phyloP scores from a whole-genome alignment of 1,140 invertebrate genomes.

The Pseudomyrmex dendroicus region DNA sequence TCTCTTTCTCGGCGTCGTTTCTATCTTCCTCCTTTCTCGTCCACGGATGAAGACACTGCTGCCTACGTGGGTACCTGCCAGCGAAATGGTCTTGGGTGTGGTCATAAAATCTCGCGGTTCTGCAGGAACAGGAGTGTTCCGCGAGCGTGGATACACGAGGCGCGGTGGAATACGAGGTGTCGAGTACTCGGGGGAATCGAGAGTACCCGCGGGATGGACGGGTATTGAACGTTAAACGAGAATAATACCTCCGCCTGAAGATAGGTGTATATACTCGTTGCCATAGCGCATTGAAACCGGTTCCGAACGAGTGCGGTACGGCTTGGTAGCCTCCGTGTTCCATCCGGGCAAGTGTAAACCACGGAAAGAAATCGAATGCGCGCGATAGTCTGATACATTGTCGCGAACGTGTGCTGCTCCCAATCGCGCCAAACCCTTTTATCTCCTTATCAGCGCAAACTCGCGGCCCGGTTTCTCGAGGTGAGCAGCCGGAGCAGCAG shows the following conservation, averaged over 20 bases:
- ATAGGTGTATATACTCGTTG: constrained; percentile 69
- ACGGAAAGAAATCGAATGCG: constrained; percentile 72
- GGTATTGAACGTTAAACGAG: constrained; percentile 65
- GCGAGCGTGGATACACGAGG: background rate
- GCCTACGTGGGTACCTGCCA: constrained; percentile 58
- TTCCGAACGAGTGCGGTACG: constrained; percentile 77
- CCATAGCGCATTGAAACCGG: constrained; percentile 77
- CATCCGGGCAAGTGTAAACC: constrained; percentile 76
- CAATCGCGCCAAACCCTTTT: constrained; percentile 6
- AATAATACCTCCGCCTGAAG: constrained; percentile 60
- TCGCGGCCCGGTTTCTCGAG: background rate
- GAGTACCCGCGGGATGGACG: constrained; percentile 45
- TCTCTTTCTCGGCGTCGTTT: background rate
- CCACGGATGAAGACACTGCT: constrained; percentile 47
- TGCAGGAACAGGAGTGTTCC: constrained; percentile 14
- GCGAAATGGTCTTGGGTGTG: constrained; percentile 61
- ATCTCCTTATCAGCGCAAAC: constrained; percentile 13
- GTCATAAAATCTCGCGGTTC: constrained; percentile 56
- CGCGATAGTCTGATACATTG: constrained; percentile 42
- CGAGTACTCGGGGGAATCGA: constrained; percentile 17
- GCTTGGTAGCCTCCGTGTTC: constrained; percentile 67
- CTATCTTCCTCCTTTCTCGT: background rate
- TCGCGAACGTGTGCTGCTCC: background rate
- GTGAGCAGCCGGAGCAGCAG: background rate
- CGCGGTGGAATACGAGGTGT: no score